A percentile compares a stretch with the other conserved stretches of the same genome.
These are phyloP conservation scores for Mustela lutreola DNA, from an alignment of 2,113 vertebrate species.

Conservation along the genomic window DNA sequence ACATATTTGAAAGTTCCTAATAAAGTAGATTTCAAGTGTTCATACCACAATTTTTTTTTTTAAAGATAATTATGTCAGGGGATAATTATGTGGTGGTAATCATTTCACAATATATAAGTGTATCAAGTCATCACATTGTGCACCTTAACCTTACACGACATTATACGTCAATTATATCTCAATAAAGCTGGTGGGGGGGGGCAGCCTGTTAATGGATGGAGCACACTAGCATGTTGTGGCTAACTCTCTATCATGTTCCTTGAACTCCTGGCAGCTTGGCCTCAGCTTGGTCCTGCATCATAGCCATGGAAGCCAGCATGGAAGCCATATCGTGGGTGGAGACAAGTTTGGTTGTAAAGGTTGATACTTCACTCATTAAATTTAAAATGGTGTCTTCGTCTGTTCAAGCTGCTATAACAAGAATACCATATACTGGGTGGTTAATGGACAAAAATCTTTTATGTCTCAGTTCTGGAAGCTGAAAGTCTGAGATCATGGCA, in stretches of 20 bases:
- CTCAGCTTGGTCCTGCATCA: not conserved
- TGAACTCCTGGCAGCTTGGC: fast-evolving
- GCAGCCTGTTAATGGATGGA: not conserved
- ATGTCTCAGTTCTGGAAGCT: not conserved
- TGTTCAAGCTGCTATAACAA: not conserved
- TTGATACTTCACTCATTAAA: not conserved
- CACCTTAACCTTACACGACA: not conserved
- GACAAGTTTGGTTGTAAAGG: not conserved
- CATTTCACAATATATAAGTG: not conserved
- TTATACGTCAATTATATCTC: not conserved
- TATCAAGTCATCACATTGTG: not conserved
- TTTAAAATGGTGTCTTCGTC: not conserved
- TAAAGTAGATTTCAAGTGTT: not conserved
- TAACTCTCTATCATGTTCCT: not conserved
- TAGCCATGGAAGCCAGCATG: not conserved
- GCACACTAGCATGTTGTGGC: fast-evolving
- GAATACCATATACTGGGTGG: not conserved
- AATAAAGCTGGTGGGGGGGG: not conserved
- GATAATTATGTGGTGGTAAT: not conserved
- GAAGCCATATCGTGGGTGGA: not conserved
- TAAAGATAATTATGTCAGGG: not conserved
- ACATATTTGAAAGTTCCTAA: not conserved
- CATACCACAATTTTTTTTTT: not conserved
- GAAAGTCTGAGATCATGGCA: not conserved
- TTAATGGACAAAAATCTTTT: not conserved